Base-by-base conservation (phyloP, 2,888 invertebrate species). In the Drosophila paramelanica region DNA sequence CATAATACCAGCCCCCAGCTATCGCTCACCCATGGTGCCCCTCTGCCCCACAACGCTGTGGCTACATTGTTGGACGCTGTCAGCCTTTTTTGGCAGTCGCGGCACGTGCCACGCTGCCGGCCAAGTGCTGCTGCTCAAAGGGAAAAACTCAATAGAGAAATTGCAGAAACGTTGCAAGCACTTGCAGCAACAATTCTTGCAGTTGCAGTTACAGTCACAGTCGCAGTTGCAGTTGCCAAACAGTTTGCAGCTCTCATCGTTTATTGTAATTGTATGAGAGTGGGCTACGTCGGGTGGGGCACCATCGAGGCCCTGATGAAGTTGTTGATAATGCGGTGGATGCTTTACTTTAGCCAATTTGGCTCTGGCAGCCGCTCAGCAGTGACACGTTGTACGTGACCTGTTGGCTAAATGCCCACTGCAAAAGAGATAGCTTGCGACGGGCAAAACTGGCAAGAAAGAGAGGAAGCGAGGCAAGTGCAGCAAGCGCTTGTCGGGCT, bases 351-450 rank as follows among this genome's bases (percentile, higher is more conserved):
- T 77, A 74, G 83, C 83, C 83, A 84, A 84, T 84, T 84, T 84
- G 87, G 83, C 76, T 84, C 73, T 86, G 81, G 73, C 84, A 81
- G 81, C 81, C 77, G 81, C 81, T 83, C 83, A 79, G 83, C 87
- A 79, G 79, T 86, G 83, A 84, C 87, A 86, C 83, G 83, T 69
- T 62, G 79, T 74, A 84, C 83, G 87, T 84, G 83, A 84, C 84
- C 83, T 77, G 83, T 53, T 77, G 76, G 50, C 68, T 68, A 86
- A 82, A 76, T 80, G 86, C 69, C 76, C 76, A 53, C 39, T 55
- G 43, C 8, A n/a, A 61, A 17, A 39, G 53, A 61, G 49, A 59
- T 5, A 36, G 41, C 5, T 42, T 11, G 2, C 23, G 45, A 41
- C 41, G 56, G 42, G 47, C 50, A 65, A 47, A 56, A 65, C 49